These are phyloP conservation scores for Scaptomyza parva DNA, from an alignment of 2,888 invertebrate species.

Conservation along the genomic window DNA sequence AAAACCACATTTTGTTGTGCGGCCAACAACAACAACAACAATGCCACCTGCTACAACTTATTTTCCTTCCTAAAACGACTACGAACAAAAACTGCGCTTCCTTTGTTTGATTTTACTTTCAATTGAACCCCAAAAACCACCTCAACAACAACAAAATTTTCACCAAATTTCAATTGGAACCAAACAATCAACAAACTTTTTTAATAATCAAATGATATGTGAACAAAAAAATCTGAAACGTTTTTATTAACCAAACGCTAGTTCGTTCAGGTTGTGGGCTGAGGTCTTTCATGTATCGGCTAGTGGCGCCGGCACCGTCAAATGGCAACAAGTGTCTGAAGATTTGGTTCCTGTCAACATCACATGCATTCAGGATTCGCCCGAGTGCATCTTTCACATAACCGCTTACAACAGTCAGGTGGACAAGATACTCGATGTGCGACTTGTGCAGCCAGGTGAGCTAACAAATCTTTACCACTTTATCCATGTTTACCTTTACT, in stretches of 20 bases:
- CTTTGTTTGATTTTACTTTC: slow-evolving; percentile 55
- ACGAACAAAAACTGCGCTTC: slow-evolving; percentile 46
- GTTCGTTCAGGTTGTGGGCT: slow-evolving; percentile 95
- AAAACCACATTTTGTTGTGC: slow-evolving; percentile 33
- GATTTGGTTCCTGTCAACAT: slow-evolving; percentile 99
- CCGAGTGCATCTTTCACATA: slow-evolving; percentile 98
- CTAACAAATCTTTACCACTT: no score
- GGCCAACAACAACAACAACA: slow-evolving; percentile 37
- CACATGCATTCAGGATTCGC: slow-evolving; percentile 98
- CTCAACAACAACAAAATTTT: slow-evolving; percentile 29
- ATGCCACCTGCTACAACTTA: slow-evolving; percentile 64
- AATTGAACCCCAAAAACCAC: slow-evolving; percentile 31
- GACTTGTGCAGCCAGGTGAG: slow-evolving; percentile 97
- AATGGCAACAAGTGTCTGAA: slow-evolving; percentile 99
- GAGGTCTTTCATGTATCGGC: slow-evolving; percentile 99
- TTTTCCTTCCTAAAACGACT: slow-evolving; percentile 46
- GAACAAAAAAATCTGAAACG: slow-evolving; percentile 24
- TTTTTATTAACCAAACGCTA: slow-evolving; percentile 78
- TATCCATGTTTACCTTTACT: slow-evolving; percentile 12
- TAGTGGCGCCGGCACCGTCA: slow-evolving; percentile 95
- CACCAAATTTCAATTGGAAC: slow-evolving; percentile 53
- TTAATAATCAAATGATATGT: slow-evolving; percentile 32
- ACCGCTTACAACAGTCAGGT: slow-evolving; percentile 99
- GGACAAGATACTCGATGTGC: slow-evolving; percentile 98
- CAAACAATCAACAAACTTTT: slow-evolving; percentile 42